Evolutionary conservation across 2,888 invertebrate genomes (phyloP), one percentile per base, ranked within the genome.

Genomic region (Philaethria dido): DNA sequence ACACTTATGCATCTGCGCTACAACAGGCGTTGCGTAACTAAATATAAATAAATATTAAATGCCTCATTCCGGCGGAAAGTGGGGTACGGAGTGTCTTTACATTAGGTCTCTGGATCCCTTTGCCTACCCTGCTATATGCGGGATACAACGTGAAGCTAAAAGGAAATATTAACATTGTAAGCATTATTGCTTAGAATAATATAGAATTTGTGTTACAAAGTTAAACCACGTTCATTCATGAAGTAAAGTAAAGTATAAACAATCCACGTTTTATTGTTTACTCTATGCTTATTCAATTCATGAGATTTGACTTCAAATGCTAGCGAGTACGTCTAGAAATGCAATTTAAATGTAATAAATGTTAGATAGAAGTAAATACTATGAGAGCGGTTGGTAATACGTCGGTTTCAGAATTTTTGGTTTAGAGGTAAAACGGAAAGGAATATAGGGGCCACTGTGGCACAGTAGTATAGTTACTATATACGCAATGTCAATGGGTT

Each of bases 261-360:
- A 55, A 55, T 18, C 52, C 62, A 18, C 14, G 52, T 20, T 63
- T 29, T 62, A 62, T 52, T 63, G 29, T 54, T 63, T 52, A 54
- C 29, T 18, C n/a, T 29, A 33, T 54, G 44, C 52, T 63, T 54
- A 48, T 54, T 63, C 54, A 44, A 44, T 44, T 52, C 52, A 29
- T 52, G 52, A 63, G 18, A 44, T 63, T 54, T 63, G 20, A 29
- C 52, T 54, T 63, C n/a, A 29, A 44, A 63, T 44, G 14, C 54
- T 52, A 0, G 52, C 18, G 42, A 52, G 42, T 29, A 42, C 52
- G 14, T 42, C 22, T 42, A 11, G 55, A 14, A 57, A 42, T 57
- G 39, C 39, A 42, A 57, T 42, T 39, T 39, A 22, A 39, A 39
- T 42, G 9, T 42, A n/a, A 57, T 57, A 39, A n/a, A 57, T 22